Percentiles rank a stretch among this genome's conserved stretches.
These are phyloP conservation scores for Cassiopea andromeda DNA, from an alignment of 30 jellyfish, hydroid and myxozoan genomes.

Conservation along the genomic window DNA sequence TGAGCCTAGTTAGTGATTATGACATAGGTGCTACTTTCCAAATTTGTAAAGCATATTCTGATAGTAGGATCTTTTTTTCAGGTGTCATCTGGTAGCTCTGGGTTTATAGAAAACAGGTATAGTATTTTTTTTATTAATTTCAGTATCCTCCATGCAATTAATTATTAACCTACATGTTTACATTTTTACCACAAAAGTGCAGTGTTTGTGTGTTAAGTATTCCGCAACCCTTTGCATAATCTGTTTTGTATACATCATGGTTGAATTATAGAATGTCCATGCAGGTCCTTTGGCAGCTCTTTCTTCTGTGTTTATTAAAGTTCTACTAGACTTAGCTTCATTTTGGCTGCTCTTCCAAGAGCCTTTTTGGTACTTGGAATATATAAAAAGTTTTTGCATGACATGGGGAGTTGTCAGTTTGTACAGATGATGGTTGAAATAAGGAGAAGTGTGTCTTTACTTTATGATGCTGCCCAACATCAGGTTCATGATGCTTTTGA, in stretches of 20 bases:
- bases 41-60: not conserved
- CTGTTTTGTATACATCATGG: too few relatives aligned
- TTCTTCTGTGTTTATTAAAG: too few relatives aligned
- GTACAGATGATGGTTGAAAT: too few relatives aligned
- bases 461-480: not conserved
- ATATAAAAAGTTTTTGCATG: too few relatives aligned
- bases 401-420: too few relatives aligned
- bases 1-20: not conserved
- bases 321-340: too few relatives aligned
- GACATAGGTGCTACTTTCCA: not conserved
- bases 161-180: not conserved
- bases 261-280: too few relatives aligned
- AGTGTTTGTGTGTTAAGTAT: too few relatives aligned
- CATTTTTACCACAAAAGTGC: too few relatives aligned
- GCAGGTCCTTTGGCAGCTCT: too few relatives aligned
- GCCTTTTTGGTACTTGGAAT: too few relatives aligned
- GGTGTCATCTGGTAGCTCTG: constrained; percentile 55
- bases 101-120: constrained; percentile 39
- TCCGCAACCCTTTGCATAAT: not conserved
- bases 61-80: not conserved
- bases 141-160: not conserved
- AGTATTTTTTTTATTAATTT: not conserved
- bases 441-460: not conserved
- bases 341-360: too few relatives aligned
- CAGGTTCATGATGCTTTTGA: not conserved